Base-by-base conservation (phyloP, 2,113 vertebrate species). In the Chascanopsetta lugubris region DNA sequence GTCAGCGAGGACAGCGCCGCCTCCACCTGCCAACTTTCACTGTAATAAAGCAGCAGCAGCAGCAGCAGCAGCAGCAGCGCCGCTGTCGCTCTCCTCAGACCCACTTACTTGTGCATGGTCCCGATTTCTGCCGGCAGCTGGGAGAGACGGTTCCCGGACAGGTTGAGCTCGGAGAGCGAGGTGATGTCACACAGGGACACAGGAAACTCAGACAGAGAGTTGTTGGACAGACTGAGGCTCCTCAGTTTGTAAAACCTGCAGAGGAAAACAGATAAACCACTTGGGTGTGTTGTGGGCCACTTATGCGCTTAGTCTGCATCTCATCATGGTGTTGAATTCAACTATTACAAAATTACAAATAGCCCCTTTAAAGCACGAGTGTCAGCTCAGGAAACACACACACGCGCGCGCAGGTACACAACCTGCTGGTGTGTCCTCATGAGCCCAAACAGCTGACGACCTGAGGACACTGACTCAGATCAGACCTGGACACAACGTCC, bases 211-310 rank as follows among this genome's bases (percentile, higher is more conserved):
- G 93, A 91, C 85, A 99, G 91, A 49, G 94, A 90, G 85, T 99
- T 99, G 85, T 94, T 97, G 7, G 97, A 98, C 87, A 99, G 93
- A 85, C 95, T 98, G 82, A 99, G 94, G 89, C 96, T 99, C 86
- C 93, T 94, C 90, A 99, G 87, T 77, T 97, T 97, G 85, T 93
- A 94, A 85, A 99, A 99, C 87, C 97, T 98, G 77, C 50, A 53
- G 56, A 54, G n/a, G n/a, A n/a, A n/a, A n/a, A n/a, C n/a, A n/a
- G n/a, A n/a, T n/a, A n/a, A n/a, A n/a, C n/a, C n/a, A n/a, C n/a
- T n/a, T n/a, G n/a, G n/a, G n/a, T n/a, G n/a, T n/a, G n/a, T n/a
- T n/a, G n/a, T n/a, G n/a, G n/a, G n/a, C n/a, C n/a, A n/a, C n/a
- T n/a, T n/a, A n/a, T n/a, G n/a, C n/a, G n/a, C n/a, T n/a, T n/a